Conservation (phyloP, 2,797 vertebrate genomes). For the Pitangus sulphuratus region DNA sequence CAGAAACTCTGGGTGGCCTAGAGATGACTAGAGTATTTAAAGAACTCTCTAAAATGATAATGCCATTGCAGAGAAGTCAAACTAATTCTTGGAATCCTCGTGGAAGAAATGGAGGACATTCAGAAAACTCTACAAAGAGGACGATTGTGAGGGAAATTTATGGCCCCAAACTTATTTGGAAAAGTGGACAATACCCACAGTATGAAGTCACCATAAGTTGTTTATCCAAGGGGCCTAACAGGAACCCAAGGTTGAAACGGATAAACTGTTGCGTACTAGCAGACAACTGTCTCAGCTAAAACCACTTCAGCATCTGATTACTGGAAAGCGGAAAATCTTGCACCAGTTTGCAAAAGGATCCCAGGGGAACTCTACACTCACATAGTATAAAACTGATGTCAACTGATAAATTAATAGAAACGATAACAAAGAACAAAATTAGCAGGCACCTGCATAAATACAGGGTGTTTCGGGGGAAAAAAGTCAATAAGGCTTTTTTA, state of each 20-base stretch:
- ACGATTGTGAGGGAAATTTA: conserved; percentile 26
- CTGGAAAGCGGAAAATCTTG: conserved; percentile 1
- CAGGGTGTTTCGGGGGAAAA: background rate
- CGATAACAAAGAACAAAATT: background rate
- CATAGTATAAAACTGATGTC: background rate
- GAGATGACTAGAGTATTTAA: background rate
- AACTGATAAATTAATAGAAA: background rate
- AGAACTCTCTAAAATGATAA: background rate
- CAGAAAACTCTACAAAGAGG: conserved; percentile 40
- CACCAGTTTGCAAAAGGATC: background rate
- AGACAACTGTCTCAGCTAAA: background rate
- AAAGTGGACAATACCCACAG: conserved; percentile 15
- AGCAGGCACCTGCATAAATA: conserved; percentile 19
- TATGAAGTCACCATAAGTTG: conserved; percentile 34
- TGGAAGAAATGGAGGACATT: background rate
- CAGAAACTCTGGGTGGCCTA: background rate
- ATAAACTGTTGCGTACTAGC: background rate
- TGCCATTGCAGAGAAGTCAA: background rate
- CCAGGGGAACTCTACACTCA: background rate
- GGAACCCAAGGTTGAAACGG: background rate
- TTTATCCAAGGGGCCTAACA: conserved; percentile 37
- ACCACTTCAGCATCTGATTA: background rate
- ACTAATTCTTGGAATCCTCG: conserved; percentile 7
- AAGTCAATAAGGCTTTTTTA: background rate
- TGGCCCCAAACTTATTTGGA: background rate